Conservation (phyloP, 2,797 vertebrate genomes). For the Chelmon rostratus region DNA sequence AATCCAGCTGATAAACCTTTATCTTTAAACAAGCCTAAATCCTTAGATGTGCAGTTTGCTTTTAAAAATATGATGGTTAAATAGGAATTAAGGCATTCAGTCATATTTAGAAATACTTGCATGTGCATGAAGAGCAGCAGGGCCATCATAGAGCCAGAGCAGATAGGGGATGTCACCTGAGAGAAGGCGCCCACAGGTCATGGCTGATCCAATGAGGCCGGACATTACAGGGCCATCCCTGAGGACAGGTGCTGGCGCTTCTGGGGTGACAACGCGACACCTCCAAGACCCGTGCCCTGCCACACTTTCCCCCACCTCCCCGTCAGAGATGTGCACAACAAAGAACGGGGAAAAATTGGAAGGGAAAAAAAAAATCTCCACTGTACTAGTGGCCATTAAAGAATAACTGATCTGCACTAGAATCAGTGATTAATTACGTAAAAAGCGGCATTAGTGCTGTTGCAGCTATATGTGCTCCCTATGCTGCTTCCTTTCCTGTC, state of each 20-base stretch:
- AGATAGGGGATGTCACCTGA: conserved; percentile 83
- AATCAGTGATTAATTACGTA: neutral
- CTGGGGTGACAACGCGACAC: conserved; percentile 70
- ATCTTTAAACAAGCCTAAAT: conserved; percentile 29
- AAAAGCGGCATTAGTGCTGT: neutral
- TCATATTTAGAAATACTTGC: conserved; percentile 10
- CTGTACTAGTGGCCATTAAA: conserved; percentile 20
- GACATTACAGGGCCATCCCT: conserved; percentile 78
- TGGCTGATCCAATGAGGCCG: conserved; percentile 83
- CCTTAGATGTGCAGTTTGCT: conserved; percentile 21
- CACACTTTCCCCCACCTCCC: conserved; percentile 53
- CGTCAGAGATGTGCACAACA: conserved; percentile 57
- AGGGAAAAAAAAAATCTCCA: neutral
- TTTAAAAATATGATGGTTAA: conserved; percentile 7
- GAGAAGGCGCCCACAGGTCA: conserved; percentile 75
- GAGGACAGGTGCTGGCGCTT: conserved; percentile 72
- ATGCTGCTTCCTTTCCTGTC: no score
- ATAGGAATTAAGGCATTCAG: neutral
- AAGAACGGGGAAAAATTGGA: neutral
- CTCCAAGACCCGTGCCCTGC: conserved; percentile 68
- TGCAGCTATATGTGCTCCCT: no score
- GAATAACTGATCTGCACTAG: neutral
- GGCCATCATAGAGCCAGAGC: conserved; percentile 67
- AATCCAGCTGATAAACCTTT: conserved; percentile 46
- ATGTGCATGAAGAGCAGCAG: conserved; percentile 19